Base-by-base conservation (phyloP, 2,113 vertebrate genomes). In the Rhagologus leucostigma region DNA sequence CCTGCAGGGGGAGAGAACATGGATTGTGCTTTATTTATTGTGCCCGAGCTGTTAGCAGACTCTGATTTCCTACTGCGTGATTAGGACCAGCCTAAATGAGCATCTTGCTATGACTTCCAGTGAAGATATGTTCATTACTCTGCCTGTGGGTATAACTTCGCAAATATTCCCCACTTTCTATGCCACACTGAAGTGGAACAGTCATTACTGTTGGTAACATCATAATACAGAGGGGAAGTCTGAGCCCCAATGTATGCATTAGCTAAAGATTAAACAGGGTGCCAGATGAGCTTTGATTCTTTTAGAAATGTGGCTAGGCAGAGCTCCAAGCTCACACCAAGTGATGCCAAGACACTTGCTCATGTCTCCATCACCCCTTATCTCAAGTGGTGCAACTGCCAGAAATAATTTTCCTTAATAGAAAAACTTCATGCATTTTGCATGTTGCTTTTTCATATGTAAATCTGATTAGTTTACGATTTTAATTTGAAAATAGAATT, bases 281-380 rank as follows among this genome's bases (percentile, higher is more conserved):
- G 92, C 71, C 90, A 94, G 47, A 65, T 93, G 71, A 97, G 55
- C 35, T 94, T 89, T 84, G 71, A 74, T 81, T 74, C 42, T 84
- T 74, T 90, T 62, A 90, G 71, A 95, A 88, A 84, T 44, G 29
- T 93, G 68, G 79, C 64, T 63, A 88, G 87, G 78, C 92, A 95
- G 82, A 88, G 35, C 76, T 92, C 95, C 95, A 95, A 70, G 59
- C 67, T 96, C 42, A 55, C 50, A 70, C 41, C 47, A 65, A 89
- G 55, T 19, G 49, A 89, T 91, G 91, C 87, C 89, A 93, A 95
- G 71, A 67, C 87, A 75, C 86, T 93, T 93, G 57, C 82, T 96
- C 87, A 60, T 92, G 87, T 95, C 90, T 93, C 75, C 71, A 52
- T 84, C 0, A 0, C 50, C 62, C 55, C 75, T 88, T 95, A 95